Conservation (phyloP, 2,113 vertebrate species). For the Anguilla japonica region DNA sequence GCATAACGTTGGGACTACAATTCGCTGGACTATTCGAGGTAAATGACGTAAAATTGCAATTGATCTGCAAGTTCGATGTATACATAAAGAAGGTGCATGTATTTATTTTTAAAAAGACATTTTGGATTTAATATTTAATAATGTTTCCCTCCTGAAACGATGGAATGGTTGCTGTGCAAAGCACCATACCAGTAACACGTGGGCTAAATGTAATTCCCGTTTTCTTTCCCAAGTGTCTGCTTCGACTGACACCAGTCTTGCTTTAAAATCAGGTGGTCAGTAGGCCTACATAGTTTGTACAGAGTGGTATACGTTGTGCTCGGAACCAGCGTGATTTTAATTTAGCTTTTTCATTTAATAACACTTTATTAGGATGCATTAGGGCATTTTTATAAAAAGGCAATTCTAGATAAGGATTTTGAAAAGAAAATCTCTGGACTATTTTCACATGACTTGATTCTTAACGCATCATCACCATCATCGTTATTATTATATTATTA, state of each 20-base stretch:
- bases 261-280: not conserved
- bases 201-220: not conserved
- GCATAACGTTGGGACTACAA: not conserved
- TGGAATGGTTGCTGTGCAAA: not conserved
- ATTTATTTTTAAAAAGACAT: not conserved
- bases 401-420: not conserved
- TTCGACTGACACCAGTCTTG: not conserved
- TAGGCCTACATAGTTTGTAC: not conserved
- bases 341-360: not conserved
- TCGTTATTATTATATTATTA: not conserved
- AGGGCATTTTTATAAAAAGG: not conserved
- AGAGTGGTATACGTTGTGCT: not conserved
- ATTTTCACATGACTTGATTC: too few relatives aligned
- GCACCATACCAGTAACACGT: not conserved
- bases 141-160: not conserved
- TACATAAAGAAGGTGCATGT: not conserved
- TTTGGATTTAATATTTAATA: not conserved
- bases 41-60: not conserved
- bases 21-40: not conserved
- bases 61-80: not conserved
- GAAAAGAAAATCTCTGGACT: too few relatives aligned
- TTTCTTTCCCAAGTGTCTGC: not conserved
- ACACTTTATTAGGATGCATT: not conserved
- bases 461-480: not conserved
- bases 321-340: not conserved